A percentile compares a stretch with the other conserved stretches of the same genome.
These are phyloP conservation scores for Colossoma macropomum DNA, from an alignment of 2,113 vertebrate genomes.

Conservation along the genomic window DNA sequence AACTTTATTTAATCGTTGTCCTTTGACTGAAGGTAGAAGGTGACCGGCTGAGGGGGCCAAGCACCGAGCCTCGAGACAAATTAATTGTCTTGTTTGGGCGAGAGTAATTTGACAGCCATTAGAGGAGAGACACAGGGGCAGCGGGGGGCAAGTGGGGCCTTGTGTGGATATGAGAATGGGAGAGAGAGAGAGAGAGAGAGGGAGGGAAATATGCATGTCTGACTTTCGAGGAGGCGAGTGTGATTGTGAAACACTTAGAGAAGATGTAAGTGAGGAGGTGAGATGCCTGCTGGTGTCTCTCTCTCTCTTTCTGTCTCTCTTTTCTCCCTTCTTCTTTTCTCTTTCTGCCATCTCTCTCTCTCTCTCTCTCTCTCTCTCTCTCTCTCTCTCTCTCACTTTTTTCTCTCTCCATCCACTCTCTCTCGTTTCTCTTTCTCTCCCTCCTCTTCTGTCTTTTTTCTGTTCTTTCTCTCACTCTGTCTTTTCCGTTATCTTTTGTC, in stretches of 20 bases:
- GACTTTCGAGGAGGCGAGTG: constrained; percentile 9
- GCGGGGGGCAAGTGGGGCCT: constrained; percentile 50
- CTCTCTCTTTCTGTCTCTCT: not conserved
- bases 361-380: constrained; percentile 34
- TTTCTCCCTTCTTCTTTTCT: constrained; percentile 40
- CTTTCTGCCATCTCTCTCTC: constrained; percentile 49
- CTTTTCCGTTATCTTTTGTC: too few species aligned
- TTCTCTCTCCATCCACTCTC: not conserved
- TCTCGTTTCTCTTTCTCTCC: constrained; percentile 52
- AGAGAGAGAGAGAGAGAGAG: constrained; percentile 55
- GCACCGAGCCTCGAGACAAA: constrained; percentile 53
- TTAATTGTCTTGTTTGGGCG: constrained; percentile 79
- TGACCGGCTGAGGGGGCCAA: constrained; percentile 25
- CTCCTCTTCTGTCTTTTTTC: constrained; percentile 65
- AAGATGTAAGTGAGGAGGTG: constrained; percentile 54
- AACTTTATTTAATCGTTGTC: constrained; percentile 44
- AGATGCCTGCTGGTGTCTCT: constrained; percentile 36
- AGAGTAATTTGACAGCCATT: constrained; percentile 83
- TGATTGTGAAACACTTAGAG: constrained; percentile 53
- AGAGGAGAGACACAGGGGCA: constrained; percentile 67
- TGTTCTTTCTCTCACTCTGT: too few species aligned
- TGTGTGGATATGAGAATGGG: constrained; percentile 57
- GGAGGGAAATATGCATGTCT: constrained; percentile 25
- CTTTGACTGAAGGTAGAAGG: constrained; percentile 48
- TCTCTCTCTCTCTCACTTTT: not conserved